phyloP scores from a whole-genome alignment of 2,888 invertebrate genomes.

The Eustalomyia histrio region DNA sequence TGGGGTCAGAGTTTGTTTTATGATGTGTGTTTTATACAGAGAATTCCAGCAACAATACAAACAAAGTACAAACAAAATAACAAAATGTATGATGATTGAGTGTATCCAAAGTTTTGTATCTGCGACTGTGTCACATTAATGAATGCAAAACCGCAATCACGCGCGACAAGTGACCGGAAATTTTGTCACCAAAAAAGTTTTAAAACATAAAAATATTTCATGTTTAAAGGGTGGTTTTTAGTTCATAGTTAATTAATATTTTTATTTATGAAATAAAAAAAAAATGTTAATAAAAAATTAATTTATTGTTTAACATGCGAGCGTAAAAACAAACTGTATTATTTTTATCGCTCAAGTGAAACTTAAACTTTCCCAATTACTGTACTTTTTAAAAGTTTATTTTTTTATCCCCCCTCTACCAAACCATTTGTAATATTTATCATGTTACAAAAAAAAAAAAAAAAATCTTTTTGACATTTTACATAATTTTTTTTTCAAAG shows the following conservation, averaged over 20 bases:
- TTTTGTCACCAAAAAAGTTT: slow-evolving; percentile 61
- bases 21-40: slow-evolving; percentile 14
- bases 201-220: slow-evolving; percentile 29
- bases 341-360: slow-evolving; percentile 50
- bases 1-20: too few relatives aligned
- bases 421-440: not conserved
- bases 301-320: slow-evolving; percentile 43
- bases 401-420: not conserved
- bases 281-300: slow-evolving; percentile 46
- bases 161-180: slow-evolving; percentile 66
- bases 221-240: slow-evolving; percentile 52
- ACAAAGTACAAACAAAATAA: slow-evolving; percentile 17
- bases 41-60: slow-evolving; percentile 20
- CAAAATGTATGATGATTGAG: slow-evolving; percentile 15
- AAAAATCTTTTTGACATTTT: slow-evolving; percentile 50
- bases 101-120: slow-evolving; percentile 16
- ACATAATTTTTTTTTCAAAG: slow-evolving; percentile 45
- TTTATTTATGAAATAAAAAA: slow-evolving; percentile 35
- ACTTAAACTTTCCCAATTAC: slow-evolving; percentile 40
- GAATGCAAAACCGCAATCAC: slow-evolving; percentile 64
- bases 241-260: slow-evolving; percentile 61
- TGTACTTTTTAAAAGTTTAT: slow-evolving; percentile 23
- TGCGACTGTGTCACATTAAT: slow-evolving; percentile 25
- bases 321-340: slow-evolving; percentile 29
- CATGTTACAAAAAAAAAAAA: slow-evolving; percentile 16